Base-by-base conservation (phyloP, 2,888 invertebrate genomes). In the Nebria salina region DNA sequence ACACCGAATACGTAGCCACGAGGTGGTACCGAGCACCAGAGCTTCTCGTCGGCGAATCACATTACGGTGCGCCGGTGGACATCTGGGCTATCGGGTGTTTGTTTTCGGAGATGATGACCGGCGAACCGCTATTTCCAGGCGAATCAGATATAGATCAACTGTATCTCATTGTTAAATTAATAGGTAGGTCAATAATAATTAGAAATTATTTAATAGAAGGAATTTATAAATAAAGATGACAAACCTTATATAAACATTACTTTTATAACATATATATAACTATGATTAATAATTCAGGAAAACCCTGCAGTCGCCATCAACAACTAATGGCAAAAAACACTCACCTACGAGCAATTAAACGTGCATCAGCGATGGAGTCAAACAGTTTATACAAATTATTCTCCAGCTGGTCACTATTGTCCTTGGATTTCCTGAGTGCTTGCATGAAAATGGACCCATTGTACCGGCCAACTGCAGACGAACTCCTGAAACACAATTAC, bases 121-220 rank as follows among this genome's bases (percentile, higher is more conserved):
- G 96, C 0, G 95, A 96, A 85, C 96, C 97, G 0, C 88, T 97
- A 76, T 96, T 96, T 88, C 96, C 97, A 0, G 97, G 97, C 0
- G 96, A 97, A 85, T 96, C 96, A 0, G 97, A 97, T 87, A 95
- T 97, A 78, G 97, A 97, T 87, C 97, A 97, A 86, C 90, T 97
- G 0, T 95, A 94, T 85, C 92, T 95, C 83, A 96, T 97, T 83
- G 94, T 95, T 65, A 94, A 93, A 88, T 6, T 70, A 25, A 70
- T 70, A 7, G 70, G 70, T 70, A 70, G 11, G 70, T 70, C 25
- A 25, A 34, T 34, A 34, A 34, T 34, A 0, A 34, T 25, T 25
- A 15, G 25, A 15, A 13, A 68, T 68, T 68, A 68, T 68, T 20
- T 20, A 20, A 20, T 20, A 20, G 20, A 1, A 20, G 20, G 20